Evolutionary conservation across 2,113 vertebrate species (phyloP).

Genomic region (Caranx melampygus): DNA sequence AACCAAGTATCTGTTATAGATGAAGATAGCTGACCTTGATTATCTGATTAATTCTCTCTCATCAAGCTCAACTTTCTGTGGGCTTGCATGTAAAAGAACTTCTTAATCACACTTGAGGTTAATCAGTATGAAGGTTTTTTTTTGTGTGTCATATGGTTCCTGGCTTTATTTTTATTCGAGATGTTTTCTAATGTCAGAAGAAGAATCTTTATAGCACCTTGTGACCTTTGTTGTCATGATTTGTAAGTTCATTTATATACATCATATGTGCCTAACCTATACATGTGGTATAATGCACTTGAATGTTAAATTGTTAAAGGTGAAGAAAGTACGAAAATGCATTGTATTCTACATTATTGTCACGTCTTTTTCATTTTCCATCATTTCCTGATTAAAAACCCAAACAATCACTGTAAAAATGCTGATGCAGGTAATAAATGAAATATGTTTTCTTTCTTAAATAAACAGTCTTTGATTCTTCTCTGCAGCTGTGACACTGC

Average conservation of each 20-base stretch:
- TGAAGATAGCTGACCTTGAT: constrained; percentile 18
- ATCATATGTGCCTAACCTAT: constrained; percentile 16
- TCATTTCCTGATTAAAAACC: constrained; percentile 10
- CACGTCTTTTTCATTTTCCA: not conserved
- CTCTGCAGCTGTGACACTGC: constrained; percentile 45
- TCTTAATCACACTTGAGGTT: constrained; percentile 13
- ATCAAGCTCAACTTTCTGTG: constrained; percentile 15
- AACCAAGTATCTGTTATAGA: constrained; percentile 9
- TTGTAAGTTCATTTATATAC: constrained; percentile 1
- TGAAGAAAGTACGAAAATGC: not conserved
- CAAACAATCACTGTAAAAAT: constrained; percentile 39
- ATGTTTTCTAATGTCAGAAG: not conserved
- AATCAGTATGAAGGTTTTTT: not conserved
- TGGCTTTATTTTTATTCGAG: constrained; percentile 6
- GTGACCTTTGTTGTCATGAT: not conserved
- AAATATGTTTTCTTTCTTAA: constrained; percentile 38
- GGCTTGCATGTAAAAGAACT: not conserved
- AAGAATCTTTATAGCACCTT: constrained; percentile 7
- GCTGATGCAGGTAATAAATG: constrained; percentile 61
- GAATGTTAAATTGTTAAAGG: too few relatives aligned
- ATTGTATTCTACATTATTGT: not conserved
- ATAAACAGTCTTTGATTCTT: constrained; percentile 44
- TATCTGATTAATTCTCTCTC: constrained; percentile 19
- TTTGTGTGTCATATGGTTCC: constrained; percentile 1
- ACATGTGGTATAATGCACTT: not conserved